Evolutionary conservation across 2,888 invertebrate genomes (phyloP).

Genomic region (Tribolium freemani): DNA sequence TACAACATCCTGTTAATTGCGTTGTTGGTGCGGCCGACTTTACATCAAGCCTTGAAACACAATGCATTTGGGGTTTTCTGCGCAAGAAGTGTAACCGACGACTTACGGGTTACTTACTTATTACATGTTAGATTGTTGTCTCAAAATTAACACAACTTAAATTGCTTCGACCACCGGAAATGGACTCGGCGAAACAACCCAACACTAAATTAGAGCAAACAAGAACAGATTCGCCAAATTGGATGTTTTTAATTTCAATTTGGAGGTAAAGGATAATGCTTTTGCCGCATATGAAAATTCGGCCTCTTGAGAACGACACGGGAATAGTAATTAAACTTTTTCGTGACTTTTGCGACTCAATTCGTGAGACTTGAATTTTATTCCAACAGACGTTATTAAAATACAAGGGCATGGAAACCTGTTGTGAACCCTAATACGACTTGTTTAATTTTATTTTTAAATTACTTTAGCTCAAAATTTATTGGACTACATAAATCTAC

Average conservation of each 20-base stretch:
- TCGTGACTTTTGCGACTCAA: conserved; percentile 16
- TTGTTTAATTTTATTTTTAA: background rate
- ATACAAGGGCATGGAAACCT: background rate
- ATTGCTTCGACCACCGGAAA: conserved; percentile 40
- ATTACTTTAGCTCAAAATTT: background rate
- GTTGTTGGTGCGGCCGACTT: conserved; percentile 54
- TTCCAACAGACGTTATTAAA: background rate
- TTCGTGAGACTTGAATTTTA: conserved; percentile 2
- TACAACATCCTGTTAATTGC: conserved; percentile 56
- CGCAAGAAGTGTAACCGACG: conserved; percentile 53
- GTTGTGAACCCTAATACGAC: background rate
- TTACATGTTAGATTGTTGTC: conserved; percentile 39
- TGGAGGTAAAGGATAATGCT: conserved; percentile 12
- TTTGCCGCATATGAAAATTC: conserved; percentile 18
- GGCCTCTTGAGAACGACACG: conserved; percentile 19
- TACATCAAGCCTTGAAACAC: conserved; percentile 54
- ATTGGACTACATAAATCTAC: background rate
- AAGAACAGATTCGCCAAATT: background rate
- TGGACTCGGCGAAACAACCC: conserved; percentile 7
- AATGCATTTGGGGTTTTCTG: conserved; percentile 56
- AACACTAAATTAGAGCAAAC: conserved; percentile 25
- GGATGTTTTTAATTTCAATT: conserved; percentile 23
- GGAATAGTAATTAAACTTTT: conserved; percentile 35
- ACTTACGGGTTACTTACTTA: conserved; percentile 42
- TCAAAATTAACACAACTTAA: conserved; percentile 44